A percentile compares a stretch with the other conserved stretches of the same genome.
phyloP scores from a whole-genome alignment of 2,888 invertebrate genomes.

The Patella pellucida region DNA sequence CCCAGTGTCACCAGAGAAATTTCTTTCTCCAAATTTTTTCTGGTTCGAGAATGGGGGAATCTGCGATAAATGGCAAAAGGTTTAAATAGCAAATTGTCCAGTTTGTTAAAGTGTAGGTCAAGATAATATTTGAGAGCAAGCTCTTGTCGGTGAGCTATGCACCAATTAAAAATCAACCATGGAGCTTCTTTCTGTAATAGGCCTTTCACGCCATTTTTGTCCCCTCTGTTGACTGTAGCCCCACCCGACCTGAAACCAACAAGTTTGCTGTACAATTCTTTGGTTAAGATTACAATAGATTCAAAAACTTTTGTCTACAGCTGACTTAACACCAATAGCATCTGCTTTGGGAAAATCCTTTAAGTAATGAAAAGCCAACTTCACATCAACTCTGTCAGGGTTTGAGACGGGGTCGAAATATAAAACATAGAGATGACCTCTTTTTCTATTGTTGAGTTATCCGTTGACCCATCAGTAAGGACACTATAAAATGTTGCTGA shows the following conservation, averaged over 20 bases:
- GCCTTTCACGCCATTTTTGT: background rate
- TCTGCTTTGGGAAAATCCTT: background rate
- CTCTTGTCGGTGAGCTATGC: background rate
- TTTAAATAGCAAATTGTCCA: background rate
- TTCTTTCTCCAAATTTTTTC: too few relatives aligned
- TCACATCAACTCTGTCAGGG: background rate
- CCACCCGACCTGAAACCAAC: background rate
- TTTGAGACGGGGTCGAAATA: background rate
- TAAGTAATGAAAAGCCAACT: background rate
- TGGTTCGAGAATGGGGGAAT: too few relatives aligned
- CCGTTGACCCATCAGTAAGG: background rate
- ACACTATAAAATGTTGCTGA: background rate
- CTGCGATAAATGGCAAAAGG: background rate
- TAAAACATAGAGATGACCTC: background rate
- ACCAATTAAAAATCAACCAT: constrained; percentile 2
- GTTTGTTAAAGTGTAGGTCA: background rate
- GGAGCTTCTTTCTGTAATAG: background rate
- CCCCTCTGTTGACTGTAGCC: background rate
- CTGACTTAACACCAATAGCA: background rate
- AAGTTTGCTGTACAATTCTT: background rate
- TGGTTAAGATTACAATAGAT: background rate
- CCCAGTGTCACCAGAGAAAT: too few relatives aligned
- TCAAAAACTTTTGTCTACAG: constrained; percentile 2
- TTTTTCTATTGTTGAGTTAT: background rate
- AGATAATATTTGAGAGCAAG: background rate